Conservation (phyloP, 2,888 invertebrate species). For the Phengaris alcon region DNA sequence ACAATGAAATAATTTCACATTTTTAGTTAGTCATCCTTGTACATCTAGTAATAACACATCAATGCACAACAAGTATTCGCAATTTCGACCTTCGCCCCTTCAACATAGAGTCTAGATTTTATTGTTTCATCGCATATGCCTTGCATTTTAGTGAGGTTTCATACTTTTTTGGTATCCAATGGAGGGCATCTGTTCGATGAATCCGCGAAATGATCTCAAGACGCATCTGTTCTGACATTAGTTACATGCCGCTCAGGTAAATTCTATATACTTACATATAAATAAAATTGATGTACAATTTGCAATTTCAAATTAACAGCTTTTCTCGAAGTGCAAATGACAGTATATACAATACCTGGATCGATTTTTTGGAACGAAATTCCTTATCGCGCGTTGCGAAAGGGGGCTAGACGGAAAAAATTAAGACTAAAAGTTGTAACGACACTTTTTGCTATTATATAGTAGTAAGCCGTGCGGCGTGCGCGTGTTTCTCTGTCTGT, state of each 20-base stretch:
- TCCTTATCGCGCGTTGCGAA: no score
- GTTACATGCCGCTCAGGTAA: conserved; percentile 67
- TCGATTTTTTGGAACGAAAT: no score
- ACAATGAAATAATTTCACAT: no score
- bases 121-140: not conserved
- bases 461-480: no score
- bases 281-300: no score
- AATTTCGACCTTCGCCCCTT: not conserved
- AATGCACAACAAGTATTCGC: not conserved
- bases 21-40: not conserved
- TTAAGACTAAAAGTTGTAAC: no score
- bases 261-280: not conserved
- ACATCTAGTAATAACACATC: conserved; percentile 7
- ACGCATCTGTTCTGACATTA: conserved; percentile 72
- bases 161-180: conserved; percentile 13
- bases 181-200: conserved; percentile 43
- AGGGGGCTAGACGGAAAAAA: no score
- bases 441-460: no score
- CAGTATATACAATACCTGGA: no score
- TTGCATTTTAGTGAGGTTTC: conserved; percentile 12
- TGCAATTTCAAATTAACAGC: no score
- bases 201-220: conserved; percentile 66
- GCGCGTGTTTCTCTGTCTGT: no score
- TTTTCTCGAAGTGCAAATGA: no score
- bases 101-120: not conserved